Conservation (phyloP, 2,888 invertebrate species). For the Hemistola chrysoprasaria region DNA sequence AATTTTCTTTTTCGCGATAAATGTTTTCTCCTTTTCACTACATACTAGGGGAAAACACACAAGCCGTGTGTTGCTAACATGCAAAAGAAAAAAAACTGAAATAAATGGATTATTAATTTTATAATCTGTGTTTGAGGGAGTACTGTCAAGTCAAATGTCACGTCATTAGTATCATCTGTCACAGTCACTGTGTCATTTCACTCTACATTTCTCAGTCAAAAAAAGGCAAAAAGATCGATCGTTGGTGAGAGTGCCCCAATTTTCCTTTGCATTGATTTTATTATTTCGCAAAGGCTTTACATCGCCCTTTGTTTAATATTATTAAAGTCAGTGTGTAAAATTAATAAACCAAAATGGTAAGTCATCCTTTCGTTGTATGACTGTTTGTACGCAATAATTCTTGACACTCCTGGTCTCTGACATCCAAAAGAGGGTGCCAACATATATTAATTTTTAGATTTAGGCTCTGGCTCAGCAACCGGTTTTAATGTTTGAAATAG, state of each 20-base stretch:
- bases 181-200: neutral
- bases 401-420: slow-evolving; percentile 12
- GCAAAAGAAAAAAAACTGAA: too few species aligned
- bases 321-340: slow-evolving; percentile 16
- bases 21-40: too few species aligned
- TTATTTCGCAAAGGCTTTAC: slow-evolving; percentile 26
- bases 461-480: neutral
- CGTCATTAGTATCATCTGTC: neutral
- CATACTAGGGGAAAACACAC: too few species aligned
- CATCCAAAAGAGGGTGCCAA: too few species aligned
- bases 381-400: slow-evolving; percentile 20
- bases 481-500: neutral
- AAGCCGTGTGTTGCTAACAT: too few species aligned
- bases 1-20: too few species aligned
- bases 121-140: too few species aligned
- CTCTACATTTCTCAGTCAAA: too few species aligned
- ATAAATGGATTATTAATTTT: too few species aligned
- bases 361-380: slow-evolving; percentile 8
- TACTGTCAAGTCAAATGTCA: too few species aligned
- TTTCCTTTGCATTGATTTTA: slow-evolving; percentile 38
- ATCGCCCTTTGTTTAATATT: slow-evolving; percentile 7
- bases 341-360: slow-evolving; percentile 39
- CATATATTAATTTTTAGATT: too few species aligned
- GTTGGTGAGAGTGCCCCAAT: slow-evolving; percentile 35
- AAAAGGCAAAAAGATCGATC: slow-evolving; percentile 56